Evolutionary conservation across 2,113 vertebrate genomes (phyloP).

Genomic region (Paramisgurnus dabryanus): DNA sequence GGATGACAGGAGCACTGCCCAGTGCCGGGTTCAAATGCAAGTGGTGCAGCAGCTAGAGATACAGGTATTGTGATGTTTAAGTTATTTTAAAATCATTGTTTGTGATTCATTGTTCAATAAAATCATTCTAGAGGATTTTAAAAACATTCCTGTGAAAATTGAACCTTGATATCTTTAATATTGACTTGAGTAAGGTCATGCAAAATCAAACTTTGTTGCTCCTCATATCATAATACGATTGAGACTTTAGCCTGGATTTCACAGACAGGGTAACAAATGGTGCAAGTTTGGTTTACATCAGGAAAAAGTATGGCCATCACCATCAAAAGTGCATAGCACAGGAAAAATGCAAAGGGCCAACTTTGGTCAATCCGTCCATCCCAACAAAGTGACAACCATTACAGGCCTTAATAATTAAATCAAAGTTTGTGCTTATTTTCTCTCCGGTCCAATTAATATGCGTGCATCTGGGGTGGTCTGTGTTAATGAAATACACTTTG

Average conservation of each 20-base stretch:
- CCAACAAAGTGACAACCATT: slow-evolving; percentile 66
- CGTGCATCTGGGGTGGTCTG: slow-evolving; percentile 70
- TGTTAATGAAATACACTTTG: slow-evolving; percentile 83
- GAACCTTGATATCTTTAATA: too few relatives aligned
- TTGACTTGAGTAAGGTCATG: too few relatives aligned
- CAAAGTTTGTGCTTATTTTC: slow-evolving; percentile 75
- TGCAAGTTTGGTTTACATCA: too few relatives aligned
- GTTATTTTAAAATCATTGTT: too few relatives aligned
- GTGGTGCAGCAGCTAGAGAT: slow-evolving; percentile 99
- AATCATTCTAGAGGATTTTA: too few relatives aligned
- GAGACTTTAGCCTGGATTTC: too few relatives aligned
- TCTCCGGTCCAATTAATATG: slow-evolving; percentile 74
- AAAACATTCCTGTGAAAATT: too few relatives aligned
- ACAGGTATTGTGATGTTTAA: slow-evolving; percentile 75
- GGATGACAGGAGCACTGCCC: slow-evolving; percentile 97
- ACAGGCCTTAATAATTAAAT: slow-evolving; percentile 77
- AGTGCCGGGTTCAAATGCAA: slow-evolving; percentile 98
- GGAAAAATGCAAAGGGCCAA: background rate
- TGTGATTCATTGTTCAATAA: too few relatives aligned
- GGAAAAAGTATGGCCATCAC: background rate
- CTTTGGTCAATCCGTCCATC: slow-evolving; percentile 1
- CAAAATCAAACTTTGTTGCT: too few relatives aligned
- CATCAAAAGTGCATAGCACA: background rate
- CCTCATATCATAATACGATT: too few relatives aligned
- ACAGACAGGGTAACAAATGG: too few relatives aligned